Evolutionary conservation across 2,113 vertebrate genomes (phyloP).

Genomic region (Tonatia bakeri): DNA sequence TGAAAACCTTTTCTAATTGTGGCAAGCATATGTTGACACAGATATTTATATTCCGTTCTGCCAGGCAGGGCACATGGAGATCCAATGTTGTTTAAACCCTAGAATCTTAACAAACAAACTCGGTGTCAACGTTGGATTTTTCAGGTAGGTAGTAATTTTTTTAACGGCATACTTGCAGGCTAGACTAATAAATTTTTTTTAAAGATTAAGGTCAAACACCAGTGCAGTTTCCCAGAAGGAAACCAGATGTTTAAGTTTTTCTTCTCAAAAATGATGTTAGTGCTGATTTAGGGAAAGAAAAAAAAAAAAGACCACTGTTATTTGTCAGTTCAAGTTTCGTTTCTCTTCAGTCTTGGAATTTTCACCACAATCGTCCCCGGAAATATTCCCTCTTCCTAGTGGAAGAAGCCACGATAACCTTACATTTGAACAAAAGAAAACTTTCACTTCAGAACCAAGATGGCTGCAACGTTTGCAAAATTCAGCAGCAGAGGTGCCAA

Average conservation of each 20-base stretch:
- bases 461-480: neutral
- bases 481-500: neutral
- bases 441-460: neutral
- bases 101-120: neutral
- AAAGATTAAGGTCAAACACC: slow-evolving; percentile 57
- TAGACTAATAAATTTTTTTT: slow-evolving; percentile 47
- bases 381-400: slow-evolving; percentile 34
- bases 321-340: slow-evolving; percentile 54
- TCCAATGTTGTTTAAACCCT: neutral
- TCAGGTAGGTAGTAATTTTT: neutral
- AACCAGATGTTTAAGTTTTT: slow-evolving; percentile 77
- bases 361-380: neutral
- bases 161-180: neutral
- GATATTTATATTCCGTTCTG: neutral
- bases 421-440: neutral
- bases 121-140: neutral
- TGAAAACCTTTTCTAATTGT: neutral
- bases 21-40: neutral
- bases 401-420: neutral
- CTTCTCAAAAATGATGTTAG: slow-evolving; percentile 48
- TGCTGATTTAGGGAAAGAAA: slow-evolving; percentile 25
- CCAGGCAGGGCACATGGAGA: neutral
- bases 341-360: slow-evolving; percentile 57
- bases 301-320: slow-evolving; percentile 44
- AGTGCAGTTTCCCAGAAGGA: slow-evolving; percentile 72